phyloP scores from a whole-genome alignment of 2,113 vertebrate species.

The Acanthochromis polyacanthus region DNA sequence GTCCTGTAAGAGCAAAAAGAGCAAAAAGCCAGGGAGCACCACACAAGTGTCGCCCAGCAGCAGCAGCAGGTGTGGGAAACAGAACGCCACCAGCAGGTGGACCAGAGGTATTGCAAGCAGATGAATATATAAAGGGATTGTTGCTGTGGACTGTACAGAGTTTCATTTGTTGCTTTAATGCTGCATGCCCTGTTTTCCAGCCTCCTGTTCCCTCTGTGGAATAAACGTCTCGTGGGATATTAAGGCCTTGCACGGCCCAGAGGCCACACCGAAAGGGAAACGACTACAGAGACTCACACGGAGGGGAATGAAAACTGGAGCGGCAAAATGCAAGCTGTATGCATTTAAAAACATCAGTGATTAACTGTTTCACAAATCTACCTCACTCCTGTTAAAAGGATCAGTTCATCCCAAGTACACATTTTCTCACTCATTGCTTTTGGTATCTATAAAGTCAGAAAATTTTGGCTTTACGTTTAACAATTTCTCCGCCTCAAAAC shows the following conservation, averaged over 20 bases:
- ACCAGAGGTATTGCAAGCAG: conserved; percentile 84
- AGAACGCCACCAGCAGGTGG: conserved; percentile 60
- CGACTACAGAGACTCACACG: conserved; percentile 37
- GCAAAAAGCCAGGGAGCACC: conserved; percentile 27
- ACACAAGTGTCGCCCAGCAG: conserved; percentile 46
- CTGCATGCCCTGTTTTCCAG: conserved; percentile 65
- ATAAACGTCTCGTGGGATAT: conserved; percentile 53
- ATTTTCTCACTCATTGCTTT: neutral
- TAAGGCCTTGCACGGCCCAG: conserved; percentile 78
- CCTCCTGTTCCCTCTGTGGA: conserved; percentile 43
- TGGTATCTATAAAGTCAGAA: neutral
- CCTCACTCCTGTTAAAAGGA: conserved; percentile 18
- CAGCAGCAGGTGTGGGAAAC: conserved; percentile 56
- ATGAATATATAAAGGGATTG: conserved; percentile 86
- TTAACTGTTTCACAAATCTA: conserved; percentile 6
- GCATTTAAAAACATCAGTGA: conserved; percentile 14
- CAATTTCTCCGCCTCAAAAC: no score
- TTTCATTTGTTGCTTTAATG: conserved; percentile 68
- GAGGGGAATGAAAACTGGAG: conserved; percentile 15
- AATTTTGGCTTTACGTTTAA: neutral
- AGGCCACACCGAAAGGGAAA: conserved; percentile 64
- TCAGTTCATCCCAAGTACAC: conserved; percentile 12
- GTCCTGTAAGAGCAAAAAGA: conserved; percentile 24
- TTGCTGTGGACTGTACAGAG: conserved; percentile 83
- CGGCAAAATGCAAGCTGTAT: neutral